A percentile compares a stretch with the other conserved stretches of the same genome.
phyloP scores from a whole-genome alignment of 2,888 invertebrate genomes.

The Craniophora ligustri region DNA sequence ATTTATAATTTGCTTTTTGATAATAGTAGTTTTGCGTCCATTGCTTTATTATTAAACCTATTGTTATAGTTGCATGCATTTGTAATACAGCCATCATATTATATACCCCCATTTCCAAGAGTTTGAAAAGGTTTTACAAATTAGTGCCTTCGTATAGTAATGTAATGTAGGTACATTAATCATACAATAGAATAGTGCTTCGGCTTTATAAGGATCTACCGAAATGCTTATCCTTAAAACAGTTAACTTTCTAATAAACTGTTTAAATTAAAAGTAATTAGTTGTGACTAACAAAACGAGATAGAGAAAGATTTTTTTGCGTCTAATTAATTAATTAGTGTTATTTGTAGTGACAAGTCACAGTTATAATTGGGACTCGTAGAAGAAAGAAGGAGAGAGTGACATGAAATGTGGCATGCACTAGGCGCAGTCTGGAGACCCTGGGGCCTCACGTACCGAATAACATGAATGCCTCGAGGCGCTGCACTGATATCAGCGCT shows the following conservation, averaged over 20 bases:
- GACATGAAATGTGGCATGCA: constrained; percentile 39
- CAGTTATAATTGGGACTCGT: constrained; percentile 67
- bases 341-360: constrained; percentile 59
- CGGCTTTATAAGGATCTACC: no score
- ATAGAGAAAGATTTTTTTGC: constrained; percentile 5
- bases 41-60: neutral
- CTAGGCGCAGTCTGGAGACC: constrained; percentile 48
- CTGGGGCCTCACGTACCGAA: constrained; percentile 78
- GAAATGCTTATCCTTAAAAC: constrained; percentile 4
- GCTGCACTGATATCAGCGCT: constrained; percentile 88
- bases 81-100: no score
- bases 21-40: neutral
- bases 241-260: constrained; percentile 11
- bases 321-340: constrained; percentile 23
- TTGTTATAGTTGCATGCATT: neutral
- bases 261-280: constrained; percentile 13
- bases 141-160: no score
- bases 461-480: constrained; percentile 89
- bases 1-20: neutral
- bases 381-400: constrained; percentile 28
- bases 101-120: no score
- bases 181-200: no score
- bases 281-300: neutral
- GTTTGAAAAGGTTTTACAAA: no score
- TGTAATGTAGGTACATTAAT: no score